Evolutionary conservation across 2,113 vertebrate species (phyloP).

Genomic region (Hemiscyllium ocellatum): DNA sequence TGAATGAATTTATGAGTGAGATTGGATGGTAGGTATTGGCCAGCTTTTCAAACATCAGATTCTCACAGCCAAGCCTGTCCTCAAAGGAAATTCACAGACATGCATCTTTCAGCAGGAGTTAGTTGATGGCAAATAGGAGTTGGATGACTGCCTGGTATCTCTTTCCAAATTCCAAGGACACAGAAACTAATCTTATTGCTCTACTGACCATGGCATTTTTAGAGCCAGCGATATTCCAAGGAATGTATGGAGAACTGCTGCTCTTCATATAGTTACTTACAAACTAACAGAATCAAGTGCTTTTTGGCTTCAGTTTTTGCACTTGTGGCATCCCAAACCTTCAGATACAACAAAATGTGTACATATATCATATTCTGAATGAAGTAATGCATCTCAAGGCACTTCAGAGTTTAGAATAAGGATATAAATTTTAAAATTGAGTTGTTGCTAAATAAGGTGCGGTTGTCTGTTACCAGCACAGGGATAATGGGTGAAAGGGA

Average conservation of each 20-base stretch:
- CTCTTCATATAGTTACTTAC: neutral
- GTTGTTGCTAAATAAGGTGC: neutral
- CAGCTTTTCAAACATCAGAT: neutral
- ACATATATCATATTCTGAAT: neutral
- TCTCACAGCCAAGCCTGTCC: neutral
- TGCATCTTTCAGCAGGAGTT: neutral
- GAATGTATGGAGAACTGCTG: neutral
- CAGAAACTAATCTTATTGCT: neutral
- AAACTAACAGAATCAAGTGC: neutral
- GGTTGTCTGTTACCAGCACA: neutral
- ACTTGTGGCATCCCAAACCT: neutral
- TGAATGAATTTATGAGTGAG: neutral
- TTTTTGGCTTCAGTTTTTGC: neutral
- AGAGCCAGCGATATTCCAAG: neutral
- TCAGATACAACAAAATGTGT: neutral
- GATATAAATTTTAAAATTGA: neutral
- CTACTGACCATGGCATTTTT: neutral
- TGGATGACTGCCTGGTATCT: neutral
- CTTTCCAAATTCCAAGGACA: neutral
- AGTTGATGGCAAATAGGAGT: neutral
- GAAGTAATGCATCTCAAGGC: neutral
- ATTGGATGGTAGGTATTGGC: neutral
- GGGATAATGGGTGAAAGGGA: neutral
- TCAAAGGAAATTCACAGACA: neutral
- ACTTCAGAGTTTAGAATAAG: neutral